These are phyloP conservation scores for Dendrocincla tyrannina DNA, from an alignment of 2,797 vertebrate genomes.

Conservation along the genomic window DNA sequence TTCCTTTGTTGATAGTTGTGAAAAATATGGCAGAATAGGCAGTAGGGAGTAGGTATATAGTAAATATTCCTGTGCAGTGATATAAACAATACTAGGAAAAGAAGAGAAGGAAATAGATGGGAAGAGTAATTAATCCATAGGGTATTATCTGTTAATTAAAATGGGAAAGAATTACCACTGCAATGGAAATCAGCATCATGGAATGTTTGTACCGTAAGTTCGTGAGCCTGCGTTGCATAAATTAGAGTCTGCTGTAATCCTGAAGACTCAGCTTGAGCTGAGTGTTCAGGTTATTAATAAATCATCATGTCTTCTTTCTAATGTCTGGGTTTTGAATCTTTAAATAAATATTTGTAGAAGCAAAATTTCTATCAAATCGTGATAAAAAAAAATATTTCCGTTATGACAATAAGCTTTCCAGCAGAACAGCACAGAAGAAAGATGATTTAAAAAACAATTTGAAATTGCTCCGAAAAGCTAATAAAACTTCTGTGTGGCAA, in stretches of 20 bases:
- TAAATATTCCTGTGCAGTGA: not conserved
- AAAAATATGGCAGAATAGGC: not conserved
- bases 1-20: not conserved
- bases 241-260: not conserved
- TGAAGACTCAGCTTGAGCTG: not conserved
- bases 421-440: not conserved
- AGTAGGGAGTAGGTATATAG: not conserved
- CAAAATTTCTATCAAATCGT: not conserved
- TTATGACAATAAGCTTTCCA: not conserved
- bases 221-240: not conserved
- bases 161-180: not conserved
- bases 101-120: not conserved
- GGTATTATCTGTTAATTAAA: not conserved
- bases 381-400: not conserved
- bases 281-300: not conserved
- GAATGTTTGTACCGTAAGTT: not conserved
- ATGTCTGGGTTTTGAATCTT: not conserved
- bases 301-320: not conserved
- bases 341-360: not conserved
- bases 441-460: not conserved
- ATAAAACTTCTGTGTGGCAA: not conserved
- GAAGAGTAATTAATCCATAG: not conserved
- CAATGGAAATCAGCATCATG: not conserved
- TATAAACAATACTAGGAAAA: not conserved
- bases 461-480: not conserved